phyloP scores from a whole-genome alignment of 2,113 vertebrate species.

The Himantopus leucocephalus region DNA sequence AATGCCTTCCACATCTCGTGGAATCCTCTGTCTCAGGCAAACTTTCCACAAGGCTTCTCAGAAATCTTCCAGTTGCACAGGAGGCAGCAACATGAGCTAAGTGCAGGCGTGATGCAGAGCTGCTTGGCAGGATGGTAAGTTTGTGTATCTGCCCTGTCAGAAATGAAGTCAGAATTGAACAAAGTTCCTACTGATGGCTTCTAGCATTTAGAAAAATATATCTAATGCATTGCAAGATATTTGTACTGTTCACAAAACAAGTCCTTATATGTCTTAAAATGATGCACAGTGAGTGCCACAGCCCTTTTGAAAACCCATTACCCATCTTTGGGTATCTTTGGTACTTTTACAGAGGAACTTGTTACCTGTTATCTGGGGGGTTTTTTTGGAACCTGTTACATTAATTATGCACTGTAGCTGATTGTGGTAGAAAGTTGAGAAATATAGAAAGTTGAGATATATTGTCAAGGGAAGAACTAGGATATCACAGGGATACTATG shows the following conservation, averaged over 20 bases:
- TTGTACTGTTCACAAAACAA: background rate
- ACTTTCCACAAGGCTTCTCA: background rate
- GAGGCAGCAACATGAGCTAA: background rate
- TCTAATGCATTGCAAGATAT: background rate
- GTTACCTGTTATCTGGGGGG: too few relatives aligned
- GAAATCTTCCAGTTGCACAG: background rate
- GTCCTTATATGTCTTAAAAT: background rate
- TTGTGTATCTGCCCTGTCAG: background rate
- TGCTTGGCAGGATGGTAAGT: background rate
- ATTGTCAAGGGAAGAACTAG: background rate
- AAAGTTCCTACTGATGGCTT: background rate
- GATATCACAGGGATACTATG: background rate
- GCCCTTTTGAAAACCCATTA: background rate
- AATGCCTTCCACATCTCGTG: background rate
- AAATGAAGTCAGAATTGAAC: background rate
- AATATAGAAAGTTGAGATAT: background rate
- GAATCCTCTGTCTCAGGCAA: background rate
- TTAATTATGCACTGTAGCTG: background rate
- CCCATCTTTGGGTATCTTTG: background rate
- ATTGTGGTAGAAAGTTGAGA: background rate
- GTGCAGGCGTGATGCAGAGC: fast-evolving
- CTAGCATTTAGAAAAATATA: background rate
- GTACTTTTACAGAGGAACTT: background rate
- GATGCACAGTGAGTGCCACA: background rate
- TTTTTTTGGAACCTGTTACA: background rate